These are phyloP conservation scores for Therioaphis trifolii DNA, from an alignment of 2,888 invertebrate species.

Conservation along the genomic window DNA sequence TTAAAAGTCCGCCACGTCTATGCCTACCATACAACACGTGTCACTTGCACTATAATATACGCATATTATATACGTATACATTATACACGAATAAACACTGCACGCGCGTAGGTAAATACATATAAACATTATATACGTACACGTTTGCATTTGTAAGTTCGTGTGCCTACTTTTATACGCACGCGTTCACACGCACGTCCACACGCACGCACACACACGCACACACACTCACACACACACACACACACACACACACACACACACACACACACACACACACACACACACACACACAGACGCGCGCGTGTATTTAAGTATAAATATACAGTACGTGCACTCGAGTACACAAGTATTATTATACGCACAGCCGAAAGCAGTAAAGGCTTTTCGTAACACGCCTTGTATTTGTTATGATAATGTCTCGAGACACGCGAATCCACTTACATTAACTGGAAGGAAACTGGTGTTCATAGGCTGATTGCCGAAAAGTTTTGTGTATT, in stretches of 20 bases:
- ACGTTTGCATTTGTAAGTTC: neutral
- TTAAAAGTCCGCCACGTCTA: neutral
- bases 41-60: no score
- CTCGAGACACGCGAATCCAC: conserved; percentile 58
- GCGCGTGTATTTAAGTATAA: no score
- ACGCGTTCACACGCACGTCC: neutral
- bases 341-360: neutral
- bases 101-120: neutral
- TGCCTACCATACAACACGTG: no score
- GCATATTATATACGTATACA: no score
- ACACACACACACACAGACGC: no score
- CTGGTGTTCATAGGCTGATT: conserved; percentile 48
- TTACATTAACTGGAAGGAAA: conserved; percentile 46
- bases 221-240: no score
- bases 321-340: no score
- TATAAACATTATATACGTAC: neutral
- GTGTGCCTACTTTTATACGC: neutral
- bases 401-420: conserved; percentile 55
- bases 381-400: conserved; percentile 28
- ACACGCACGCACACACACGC: no score
- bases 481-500: conserved; percentile 49
- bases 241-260: no score
- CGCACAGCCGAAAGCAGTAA: neutral
- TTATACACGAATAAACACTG: no score
- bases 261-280: neutral